These are phyloP conservation scores for Trichonephila clavipes DNA, from an alignment of 1,140 invertebrate species.

Conservation along the genomic window DNA sequence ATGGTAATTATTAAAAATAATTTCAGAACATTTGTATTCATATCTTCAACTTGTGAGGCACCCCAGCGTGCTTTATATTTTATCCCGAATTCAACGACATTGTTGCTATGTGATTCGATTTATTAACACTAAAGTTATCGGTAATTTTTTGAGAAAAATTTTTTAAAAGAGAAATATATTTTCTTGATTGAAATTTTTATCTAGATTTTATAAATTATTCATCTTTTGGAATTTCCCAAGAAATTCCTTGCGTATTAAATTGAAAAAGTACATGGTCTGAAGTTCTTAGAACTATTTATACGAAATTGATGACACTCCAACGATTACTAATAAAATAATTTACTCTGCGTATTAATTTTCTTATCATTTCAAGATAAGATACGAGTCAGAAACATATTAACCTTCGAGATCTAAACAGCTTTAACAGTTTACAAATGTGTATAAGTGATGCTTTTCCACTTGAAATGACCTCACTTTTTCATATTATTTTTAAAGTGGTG, in stretches of 20 bases:
- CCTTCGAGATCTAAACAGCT: background rate
- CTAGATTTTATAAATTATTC: too few relatives aligned
- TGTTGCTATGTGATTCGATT: too few relatives aligned
- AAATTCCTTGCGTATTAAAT: background rate
- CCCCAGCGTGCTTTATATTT: too few relatives aligned
- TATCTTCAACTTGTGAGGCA: too few relatives aligned
- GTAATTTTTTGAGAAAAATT: too few relatives aligned
- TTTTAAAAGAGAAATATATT: too few relatives aligned
- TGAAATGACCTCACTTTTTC: background rate
- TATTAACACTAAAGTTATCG: too few relatives aligned
- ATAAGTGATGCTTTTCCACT: background rate
- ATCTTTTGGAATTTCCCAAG: too few relatives aligned
- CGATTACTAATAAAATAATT: background rate
- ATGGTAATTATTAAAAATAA: too few relatives aligned
- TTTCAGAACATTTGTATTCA: too few relatives aligned
- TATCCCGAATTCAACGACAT: too few relatives aligned
- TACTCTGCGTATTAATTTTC: background rate
- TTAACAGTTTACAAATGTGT: constrained; percentile 13
- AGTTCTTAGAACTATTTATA: background rate
- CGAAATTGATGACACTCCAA: background rate
- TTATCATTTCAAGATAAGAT: constrained; percentile 27
- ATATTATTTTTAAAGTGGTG: background rate
- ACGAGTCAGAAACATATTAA: background rate
- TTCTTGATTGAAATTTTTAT: too few relatives aligned
- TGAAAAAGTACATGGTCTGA: background rate